These are phyloP conservation scores for Dastarcus helophoroides DNA, from an alignment of 2,888 invertebrate genomes.

Conservation along the genomic window DNA sequence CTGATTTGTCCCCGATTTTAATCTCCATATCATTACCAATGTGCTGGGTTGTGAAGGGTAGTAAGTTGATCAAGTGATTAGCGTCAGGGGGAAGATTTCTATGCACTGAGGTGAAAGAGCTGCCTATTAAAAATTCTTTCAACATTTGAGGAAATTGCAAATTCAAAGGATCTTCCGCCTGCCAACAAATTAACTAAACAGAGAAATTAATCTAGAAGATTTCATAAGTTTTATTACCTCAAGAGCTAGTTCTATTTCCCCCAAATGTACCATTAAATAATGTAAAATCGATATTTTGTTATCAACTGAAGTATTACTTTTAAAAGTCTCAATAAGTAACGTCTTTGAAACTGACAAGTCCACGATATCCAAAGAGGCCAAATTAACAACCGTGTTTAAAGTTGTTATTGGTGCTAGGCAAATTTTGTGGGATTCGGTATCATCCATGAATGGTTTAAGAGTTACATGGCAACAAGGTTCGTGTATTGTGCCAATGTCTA, in stretches of 20 bases:
- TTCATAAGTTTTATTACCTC: slow-evolving; percentile 40
- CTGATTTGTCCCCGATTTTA: slow-evolving; percentile 43
- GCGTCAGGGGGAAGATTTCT: slow-evolving; percentile 65
- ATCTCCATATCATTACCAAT: slow-evolving; percentile 49
- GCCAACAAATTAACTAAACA: slow-evolving; percentile 46
- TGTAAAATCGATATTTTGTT: slow-evolving; percentile 73
- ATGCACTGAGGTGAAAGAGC: slow-evolving; percentile 58
- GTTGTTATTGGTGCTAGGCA: slow-evolving; percentile 53
- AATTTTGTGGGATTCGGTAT: slow-evolving; percentile 49
- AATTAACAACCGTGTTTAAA: slow-evolving; percentile 48
- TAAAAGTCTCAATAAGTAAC: slow-evolving; percentile 57
- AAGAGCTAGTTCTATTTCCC: slow-evolving; percentile 61
- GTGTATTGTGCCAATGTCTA: slow-evolving; percentile 74
- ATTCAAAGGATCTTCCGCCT: slow-evolving; percentile 49
- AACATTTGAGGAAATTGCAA: slow-evolving; percentile 55
- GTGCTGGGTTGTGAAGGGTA: slow-evolving; percentile 58
- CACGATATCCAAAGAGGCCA: slow-evolving; percentile 62
- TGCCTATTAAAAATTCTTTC: slow-evolving; percentile 71
- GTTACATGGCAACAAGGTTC: slow-evolving; percentile 75
- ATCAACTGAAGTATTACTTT: slow-evolving; percentile 52
- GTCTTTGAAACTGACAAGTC: slow-evolving; percentile 52
- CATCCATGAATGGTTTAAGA: slow-evolving; percentile 50
- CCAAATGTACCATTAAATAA: slow-evolving; percentile 66
- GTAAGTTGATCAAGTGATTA: slow-evolving; percentile 50
- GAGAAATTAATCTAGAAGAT: slow-evolving; percentile 6